Evolutionary conservation across 2,113 vertebrate species (phyloP).

Genomic region (Amphiprion ocellaris): DNA sequence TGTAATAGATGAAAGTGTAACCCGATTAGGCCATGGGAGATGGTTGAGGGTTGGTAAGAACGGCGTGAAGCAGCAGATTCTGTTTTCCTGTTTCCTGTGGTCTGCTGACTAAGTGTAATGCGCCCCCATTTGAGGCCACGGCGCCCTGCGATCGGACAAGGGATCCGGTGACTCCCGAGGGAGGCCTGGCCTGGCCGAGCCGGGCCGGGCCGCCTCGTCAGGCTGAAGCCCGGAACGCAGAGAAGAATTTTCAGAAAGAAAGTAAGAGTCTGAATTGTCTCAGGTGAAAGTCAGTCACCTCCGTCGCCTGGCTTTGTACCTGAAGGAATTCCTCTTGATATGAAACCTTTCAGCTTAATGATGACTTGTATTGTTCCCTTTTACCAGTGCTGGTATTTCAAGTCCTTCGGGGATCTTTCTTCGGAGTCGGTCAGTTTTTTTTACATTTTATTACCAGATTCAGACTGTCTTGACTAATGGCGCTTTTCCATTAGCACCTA

Average conservation of each 20-base stretch:
- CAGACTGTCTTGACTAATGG: too few relatives aligned
- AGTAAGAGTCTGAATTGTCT: background rate
- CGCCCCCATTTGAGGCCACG: constrained; percentile 49
- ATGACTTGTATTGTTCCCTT: too few relatives aligned
- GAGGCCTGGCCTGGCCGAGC: background rate
- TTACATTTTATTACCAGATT: too few relatives aligned
- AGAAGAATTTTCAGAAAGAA: constrained; percentile 36
- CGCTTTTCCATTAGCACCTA: too few relatives aligned
- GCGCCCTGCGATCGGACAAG: constrained; percentile 63
- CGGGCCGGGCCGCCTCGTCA: constrained; percentile 11
- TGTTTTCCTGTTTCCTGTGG: constrained; percentile 76
- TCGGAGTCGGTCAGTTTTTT: too few relatives aligned
- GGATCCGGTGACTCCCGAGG: constrained; percentile 71
- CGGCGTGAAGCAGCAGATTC: constrained; percentile 71
- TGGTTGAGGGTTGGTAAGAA: constrained; percentile 54
- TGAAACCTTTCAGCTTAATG: too few relatives aligned
- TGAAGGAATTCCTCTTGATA: too few relatives aligned
- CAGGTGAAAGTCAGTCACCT: background rate
- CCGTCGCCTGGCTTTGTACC: too few relatives aligned
- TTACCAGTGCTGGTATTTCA: too few relatives aligned
- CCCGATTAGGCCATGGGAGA: constrained; percentile 55
- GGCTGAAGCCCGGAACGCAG: constrained; percentile 19
- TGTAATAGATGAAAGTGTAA: constrained; percentile 59
- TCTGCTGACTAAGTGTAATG: constrained; percentile 80
- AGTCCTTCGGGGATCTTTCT: too few relatives aligned